Conservation (phyloP, 2,888 invertebrate species). For the Diarsia brunnea region DNA sequence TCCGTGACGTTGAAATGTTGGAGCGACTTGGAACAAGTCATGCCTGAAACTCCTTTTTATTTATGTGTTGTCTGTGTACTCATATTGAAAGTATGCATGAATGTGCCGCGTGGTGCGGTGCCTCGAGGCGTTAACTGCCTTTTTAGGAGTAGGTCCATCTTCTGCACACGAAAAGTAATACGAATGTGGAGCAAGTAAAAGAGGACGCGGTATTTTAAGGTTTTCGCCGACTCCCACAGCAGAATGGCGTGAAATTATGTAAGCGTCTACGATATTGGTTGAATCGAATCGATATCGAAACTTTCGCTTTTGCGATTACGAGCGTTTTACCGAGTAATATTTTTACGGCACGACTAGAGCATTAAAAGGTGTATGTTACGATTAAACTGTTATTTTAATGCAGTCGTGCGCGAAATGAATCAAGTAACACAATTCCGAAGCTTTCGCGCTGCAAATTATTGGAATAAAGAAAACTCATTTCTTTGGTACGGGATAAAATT, state of each 20-base stretch:
- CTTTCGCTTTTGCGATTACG: conserved; percentile 58
- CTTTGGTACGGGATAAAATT: conserved; percentile 78
- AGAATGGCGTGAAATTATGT: conserved; percentile 60
- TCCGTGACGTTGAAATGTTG: conserved; percentile 77
- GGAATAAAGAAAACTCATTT: conserved; percentile 83
- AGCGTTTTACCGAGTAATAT: conserved; percentile 57
- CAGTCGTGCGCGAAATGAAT: conserved; percentile 75
- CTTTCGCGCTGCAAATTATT: conserved; percentile 74
- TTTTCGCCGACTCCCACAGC: conserved; percentile 22
- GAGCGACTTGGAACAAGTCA: conserved; percentile 72
- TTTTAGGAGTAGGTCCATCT: conserved; percentile 14
- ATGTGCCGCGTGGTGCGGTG: conserved; percentile 19
- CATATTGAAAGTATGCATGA: conserved; percentile 49
- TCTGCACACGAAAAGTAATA: background rate
- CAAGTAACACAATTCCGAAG: conserved; percentile 70
- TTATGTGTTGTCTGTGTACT: conserved; percentile 42
- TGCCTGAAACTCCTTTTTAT: conserved; percentile 67
- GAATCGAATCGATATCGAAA: conserved; percentile 62
- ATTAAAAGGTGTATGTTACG: conserved; percentile 66
- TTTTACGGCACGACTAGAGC: conserved; percentile 63
- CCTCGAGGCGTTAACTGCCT: conserved; percentile 20
- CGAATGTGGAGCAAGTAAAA: conserved; percentile 30
- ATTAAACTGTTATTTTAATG: conserved; percentile 67
- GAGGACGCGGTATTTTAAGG: conserved; percentile 8
- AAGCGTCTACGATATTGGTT: conserved; percentile 59